Evolutionary conservation across 2,888 invertebrate genomes (phyloP).

Genomic region (Enoplolaimus lenunculus): DNA sequence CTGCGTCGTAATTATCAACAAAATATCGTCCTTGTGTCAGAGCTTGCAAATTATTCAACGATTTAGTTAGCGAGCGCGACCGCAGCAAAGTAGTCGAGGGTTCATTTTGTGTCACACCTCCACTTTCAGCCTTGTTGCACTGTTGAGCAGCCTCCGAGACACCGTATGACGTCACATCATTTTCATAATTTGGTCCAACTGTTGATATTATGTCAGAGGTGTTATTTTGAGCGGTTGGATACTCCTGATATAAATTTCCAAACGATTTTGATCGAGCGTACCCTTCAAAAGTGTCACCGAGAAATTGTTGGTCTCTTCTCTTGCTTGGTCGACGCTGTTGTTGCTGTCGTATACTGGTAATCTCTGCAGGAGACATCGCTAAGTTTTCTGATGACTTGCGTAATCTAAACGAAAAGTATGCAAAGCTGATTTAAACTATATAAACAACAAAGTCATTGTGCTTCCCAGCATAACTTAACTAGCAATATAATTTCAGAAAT

Average conservation of each 20-base stretch:
- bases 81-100: neutral
- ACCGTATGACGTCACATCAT: neutral
- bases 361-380: slow-evolving; percentile 13
- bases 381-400: slow-evolving; percentile 22
- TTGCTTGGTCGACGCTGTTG: neutral
- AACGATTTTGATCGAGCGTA: slow-evolving; percentile 15
- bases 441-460: neutral
- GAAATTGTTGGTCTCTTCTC: too few species aligned
- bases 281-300: too few species aligned
- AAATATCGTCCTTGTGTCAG: neutral
- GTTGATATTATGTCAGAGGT: neutral
- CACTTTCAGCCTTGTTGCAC: neutral
- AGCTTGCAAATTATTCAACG: slow-evolving; percentile 16
- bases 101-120: neutral
- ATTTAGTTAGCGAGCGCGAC: slow-evolving; percentile 13
- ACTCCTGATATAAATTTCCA: slow-evolving; percentile 10
- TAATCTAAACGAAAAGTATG: slow-evolving; percentile 20
- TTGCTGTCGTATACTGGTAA: neutral
- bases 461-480: too few species aligned
- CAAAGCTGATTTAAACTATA: neutral
- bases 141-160: neutral
- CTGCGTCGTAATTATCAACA: neutral
- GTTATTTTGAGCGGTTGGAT: too few species aligned
- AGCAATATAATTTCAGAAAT: neutral
- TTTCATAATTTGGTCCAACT: neutral